A percentile compares a stretch with the other conserved stretches of the same genome.
phyloP scores from a whole-genome alignment of 2,797 vertebrate genomes.

The Phyllotis vaccarum region DNA sequence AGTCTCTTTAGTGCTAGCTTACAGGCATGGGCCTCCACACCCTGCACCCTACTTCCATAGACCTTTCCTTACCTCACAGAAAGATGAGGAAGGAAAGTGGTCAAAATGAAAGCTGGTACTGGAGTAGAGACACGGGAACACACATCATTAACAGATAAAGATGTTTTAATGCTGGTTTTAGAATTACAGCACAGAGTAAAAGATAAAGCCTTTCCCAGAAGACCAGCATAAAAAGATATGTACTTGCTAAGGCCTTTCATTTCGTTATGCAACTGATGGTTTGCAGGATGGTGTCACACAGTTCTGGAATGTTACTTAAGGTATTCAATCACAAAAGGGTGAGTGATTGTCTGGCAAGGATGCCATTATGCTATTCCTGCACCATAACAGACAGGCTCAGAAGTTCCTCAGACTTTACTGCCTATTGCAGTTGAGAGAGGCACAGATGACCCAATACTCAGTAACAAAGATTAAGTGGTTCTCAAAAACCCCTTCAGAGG shows the following conservation, averaged over 20 bases:
- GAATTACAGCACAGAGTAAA: slow-evolving; percentile 17
- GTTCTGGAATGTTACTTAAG: background rate
- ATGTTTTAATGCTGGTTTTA: background rate
- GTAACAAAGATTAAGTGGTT: background rate
- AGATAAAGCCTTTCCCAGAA: background rate
- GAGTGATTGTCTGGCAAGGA: background rate
- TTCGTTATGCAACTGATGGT: background rate
- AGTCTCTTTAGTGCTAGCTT: background rate
- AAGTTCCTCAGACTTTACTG: background rate
- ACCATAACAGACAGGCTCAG: background rate
- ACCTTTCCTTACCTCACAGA: background rate
- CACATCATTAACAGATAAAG: background rate
- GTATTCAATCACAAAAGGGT: background rate
- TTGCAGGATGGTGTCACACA: background rate
- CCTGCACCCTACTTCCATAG: background rate
- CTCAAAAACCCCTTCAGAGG: background rate
- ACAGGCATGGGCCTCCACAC: background rate
- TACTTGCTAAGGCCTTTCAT: background rate
- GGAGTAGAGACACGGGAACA: background rate
- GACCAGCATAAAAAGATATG: background rate
- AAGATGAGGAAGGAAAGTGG: background rate
- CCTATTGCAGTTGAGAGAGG: background rate
- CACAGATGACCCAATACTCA: background rate
- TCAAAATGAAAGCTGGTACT: background rate
- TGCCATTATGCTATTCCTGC: background rate